Conservation (phyloP, 2,888 invertebrate genomes). For the Campoplex nolae region DNA sequence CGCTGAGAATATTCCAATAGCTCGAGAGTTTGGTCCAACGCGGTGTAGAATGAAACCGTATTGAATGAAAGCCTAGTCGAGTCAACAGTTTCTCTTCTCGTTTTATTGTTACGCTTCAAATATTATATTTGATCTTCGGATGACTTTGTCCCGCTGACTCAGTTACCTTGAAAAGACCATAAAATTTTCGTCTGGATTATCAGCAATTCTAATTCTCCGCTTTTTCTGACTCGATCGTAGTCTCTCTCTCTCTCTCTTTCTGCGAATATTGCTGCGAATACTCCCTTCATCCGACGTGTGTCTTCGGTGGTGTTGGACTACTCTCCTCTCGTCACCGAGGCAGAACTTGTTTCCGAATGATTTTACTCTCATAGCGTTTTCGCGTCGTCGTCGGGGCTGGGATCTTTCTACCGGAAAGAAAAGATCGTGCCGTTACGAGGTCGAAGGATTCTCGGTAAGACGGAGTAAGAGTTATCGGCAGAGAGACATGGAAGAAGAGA, state of each 20-base stretch:
- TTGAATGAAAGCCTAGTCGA: background rate
- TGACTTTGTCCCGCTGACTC: conserved; percentile 12
- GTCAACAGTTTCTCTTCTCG: background rate
- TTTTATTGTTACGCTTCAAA: background rate
- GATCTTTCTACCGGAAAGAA: conserved; percentile 65
- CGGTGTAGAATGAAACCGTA: background rate
- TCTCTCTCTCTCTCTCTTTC: conserved; percentile 1
- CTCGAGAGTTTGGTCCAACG: background rate
- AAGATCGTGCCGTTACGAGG: conserved; percentile 67
- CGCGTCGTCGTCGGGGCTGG: conserved; percentile 47
- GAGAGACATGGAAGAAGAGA: conserved; percentile 2
- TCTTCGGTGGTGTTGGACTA: background rate
- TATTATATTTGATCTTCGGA: background rate
- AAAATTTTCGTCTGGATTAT: conserved; percentile 39
- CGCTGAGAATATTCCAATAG: background rate
- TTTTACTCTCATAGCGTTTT: conserved; percentile 42
- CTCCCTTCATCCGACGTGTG: background rate
- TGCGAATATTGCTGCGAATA: conserved; percentile 10
- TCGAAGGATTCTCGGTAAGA: conserved; percentile 60
- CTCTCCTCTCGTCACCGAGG: conserved; percentile 30
- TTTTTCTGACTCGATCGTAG: background rate
- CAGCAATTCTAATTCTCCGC: conserved; percentile 56
- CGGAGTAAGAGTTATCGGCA: background rate
- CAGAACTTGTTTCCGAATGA: conserved; percentile 59
- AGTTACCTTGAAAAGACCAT: conserved; percentile 21